A percentile compares a stretch with the other conserved stretches of the same genome.
These are phyloP conservation scores for Lepisosteus osseus DNA, from an alignment of 2,113 vertebrate species.

Conservation along the genomic window DNA sequence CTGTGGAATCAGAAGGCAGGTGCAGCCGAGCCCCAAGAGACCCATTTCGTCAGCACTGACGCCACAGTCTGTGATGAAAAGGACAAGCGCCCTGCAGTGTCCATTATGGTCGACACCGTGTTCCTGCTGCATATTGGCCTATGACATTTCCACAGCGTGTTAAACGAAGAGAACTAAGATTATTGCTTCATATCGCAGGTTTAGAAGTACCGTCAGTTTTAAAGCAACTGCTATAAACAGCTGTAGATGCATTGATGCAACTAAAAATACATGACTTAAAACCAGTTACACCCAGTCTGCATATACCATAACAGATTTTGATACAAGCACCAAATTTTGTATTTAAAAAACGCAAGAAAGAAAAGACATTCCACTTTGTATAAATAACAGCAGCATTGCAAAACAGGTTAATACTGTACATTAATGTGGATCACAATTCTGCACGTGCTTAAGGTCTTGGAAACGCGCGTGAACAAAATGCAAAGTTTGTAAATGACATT, in stretches of 20 bases:
- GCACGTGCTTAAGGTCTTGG: slow-evolving; percentile 23
- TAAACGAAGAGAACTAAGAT: not conserved
- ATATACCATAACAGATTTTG: slow-evolving; percentile 15
- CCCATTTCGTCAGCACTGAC: too few species aligned
- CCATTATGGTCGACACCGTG: not conserved
- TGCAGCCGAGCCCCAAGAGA: too few species aligned
- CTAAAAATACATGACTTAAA: slow-evolving; percentile 28
- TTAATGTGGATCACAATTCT: slow-evolving; percentile 19
- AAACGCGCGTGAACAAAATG: too few species aligned
- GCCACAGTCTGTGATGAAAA: too few species aligned
- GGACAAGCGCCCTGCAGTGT: not conserved
- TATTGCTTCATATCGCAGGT: not conserved
- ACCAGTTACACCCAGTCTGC: slow-evolving; percentile 26
- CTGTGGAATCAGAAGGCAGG: too few species aligned
- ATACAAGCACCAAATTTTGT: slow-evolving; percentile 29
- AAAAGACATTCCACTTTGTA: slow-evolving; percentile 15
- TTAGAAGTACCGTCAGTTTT: not conserved
- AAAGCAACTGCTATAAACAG: not conserved
- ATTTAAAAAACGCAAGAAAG: slow-evolving; percentile 27
- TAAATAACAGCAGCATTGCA: slow-evolving; percentile 37
- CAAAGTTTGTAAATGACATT: too few species aligned
- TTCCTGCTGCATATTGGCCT: not conserved
- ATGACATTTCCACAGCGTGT: not conserved
- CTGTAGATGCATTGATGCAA: slow-evolving; percentile 36
- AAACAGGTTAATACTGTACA: slow-evolving; percentile 17